Percentiles rank a stretch among this genome's conserved stretches.
phyloP scores from a whole-genome alignment of 2,797 vertebrate genomes.

The Cuculus canorus region DNA sequence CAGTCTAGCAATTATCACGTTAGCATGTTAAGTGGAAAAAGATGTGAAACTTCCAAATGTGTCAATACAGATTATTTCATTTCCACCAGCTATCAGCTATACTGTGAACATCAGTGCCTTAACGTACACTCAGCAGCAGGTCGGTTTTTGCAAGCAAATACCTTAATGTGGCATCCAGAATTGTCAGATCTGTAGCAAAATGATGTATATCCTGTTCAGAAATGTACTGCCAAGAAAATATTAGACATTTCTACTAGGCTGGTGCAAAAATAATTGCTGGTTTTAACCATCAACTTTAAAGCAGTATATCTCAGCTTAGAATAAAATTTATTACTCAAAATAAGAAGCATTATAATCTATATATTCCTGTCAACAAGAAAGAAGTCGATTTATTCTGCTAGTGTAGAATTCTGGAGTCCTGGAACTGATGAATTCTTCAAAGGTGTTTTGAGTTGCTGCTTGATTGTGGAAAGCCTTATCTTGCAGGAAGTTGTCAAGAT shows the following conservation, averaged over 20 bases:
- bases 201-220: neutral
- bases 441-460: too few relatives aligned
- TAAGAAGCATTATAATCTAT: too few relatives aligned
- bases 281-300: too few relatives aligned
- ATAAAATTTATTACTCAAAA: too few relatives aligned
- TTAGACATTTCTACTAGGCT: neutral
- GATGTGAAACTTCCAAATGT: conserved; percentile 83
- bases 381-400: too few relatives aligned
- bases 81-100: conserved; percentile 80
- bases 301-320: too few relatives aligned
- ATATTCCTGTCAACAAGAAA: too few relatives aligned
- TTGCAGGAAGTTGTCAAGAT: too few relatives aligned
- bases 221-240: neutral
- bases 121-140: conserved; percentile 58
- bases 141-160: conserved; percentile 54
- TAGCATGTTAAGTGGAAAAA: conserved; percentile 83
- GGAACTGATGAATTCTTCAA: too few relatives aligned
- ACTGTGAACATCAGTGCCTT: conserved; percentile 75
- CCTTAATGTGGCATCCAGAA: neutral
- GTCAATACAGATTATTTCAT: conserved; percentile 84
- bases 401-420: too few relatives aligned
- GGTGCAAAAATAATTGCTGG: too few relatives aligned
- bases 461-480: too few relatives aligned
- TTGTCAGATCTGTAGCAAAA: conserved; percentile 24
- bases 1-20: conserved; percentile 84